These are phyloP conservation scores for Lagocephalus sceleratus DNA, from an alignment of 2,797 vertebrate species.

Conservation along the genomic window DNA sequence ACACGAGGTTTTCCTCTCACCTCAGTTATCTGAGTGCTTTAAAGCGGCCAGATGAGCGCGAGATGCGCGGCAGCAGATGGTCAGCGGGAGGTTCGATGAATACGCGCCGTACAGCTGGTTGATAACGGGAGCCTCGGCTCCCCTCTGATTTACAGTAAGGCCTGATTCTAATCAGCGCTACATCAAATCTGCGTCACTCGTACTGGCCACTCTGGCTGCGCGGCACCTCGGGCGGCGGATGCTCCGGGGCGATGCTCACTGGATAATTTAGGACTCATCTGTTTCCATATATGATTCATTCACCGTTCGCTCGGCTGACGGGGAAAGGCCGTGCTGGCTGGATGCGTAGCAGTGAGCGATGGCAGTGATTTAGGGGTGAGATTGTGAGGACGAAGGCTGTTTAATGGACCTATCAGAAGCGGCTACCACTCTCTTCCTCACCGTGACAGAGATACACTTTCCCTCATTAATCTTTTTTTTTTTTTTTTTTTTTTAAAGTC, in stretches of 20 bases:
- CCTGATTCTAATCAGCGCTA: slow-evolving; percentile 46
- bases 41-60: slow-evolving; percentile 18
- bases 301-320: slow-evolving; percentile 29
- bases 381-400: slow-evolving; percentile 33
- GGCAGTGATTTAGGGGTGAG: slow-evolving; percentile 44
- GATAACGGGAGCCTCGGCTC: slow-evolving; percentile 30
- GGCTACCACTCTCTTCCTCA: slow-evolving; percentile 15
- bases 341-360: slow-evolving; percentile 34
- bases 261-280: slow-evolving; percentile 43
- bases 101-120: slow-evolving; percentile 37
- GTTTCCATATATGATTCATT: slow-evolving; percentile 40
- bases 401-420: slow-evolving; percentile 48
- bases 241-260: background rate
- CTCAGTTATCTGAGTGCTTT: slow-evolving; percentile 14
- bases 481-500: background rate
- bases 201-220: slow-evolving; percentile 17
- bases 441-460: slow-evolving; percentile 9
- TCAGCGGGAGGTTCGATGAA: slow-evolving; percentile 22
- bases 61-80: slow-evolving; percentile 36
- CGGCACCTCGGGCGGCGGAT: slow-evolving; percentile 11
- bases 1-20: background rate
- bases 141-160: slow-evolving; percentile 36
- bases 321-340: slow-evolving; percentile 12
- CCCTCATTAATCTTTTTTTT: slow-evolving; percentile 24
- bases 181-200: slow-evolving; percentile 17